phyloP scores from a whole-genome alignment of 1,140 invertebrate species.

The Drosophila setifemur region DNA sequence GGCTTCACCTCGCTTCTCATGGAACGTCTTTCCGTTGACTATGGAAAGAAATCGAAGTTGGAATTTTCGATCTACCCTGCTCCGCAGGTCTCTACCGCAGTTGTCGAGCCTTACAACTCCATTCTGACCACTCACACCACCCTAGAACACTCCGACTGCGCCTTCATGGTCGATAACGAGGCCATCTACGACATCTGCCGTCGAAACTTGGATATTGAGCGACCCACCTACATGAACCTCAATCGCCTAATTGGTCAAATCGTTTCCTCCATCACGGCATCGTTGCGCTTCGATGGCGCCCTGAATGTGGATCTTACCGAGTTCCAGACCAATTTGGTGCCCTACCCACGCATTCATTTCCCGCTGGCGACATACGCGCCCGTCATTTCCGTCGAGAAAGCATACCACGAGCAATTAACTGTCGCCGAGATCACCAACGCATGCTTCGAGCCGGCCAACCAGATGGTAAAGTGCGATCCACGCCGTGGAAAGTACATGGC shows the following conservation, averaged over 20 bases:
- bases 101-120: slow-evolving; percentile 95
- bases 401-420: slow-evolving; percentile 92
- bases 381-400: slow-evolving; percentile 92
- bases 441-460: slow-evolving; percentile 95
- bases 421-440: slow-evolving; percentile 95
- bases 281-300: slow-evolving; percentile 93
- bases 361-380: slow-evolving; percentile 93
- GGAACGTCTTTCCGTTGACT: slow-evolving; percentile 93
- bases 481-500: slow-evolving; percentile 96
- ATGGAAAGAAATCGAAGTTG: slow-evolving; percentile 94
- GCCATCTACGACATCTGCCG: slow-evolving; percentile 96
- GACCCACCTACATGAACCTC: slow-evolving; percentile 91
- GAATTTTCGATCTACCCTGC: slow-evolving; percentile 96
- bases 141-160: slow-evolving; percentile 92
- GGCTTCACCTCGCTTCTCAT: slow-evolving; percentile 94
- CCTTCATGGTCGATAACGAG: slow-evolving; percentile 95
- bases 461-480: slow-evolving; percentile 96
- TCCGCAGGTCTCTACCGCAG: slow-evolving; percentile 93
- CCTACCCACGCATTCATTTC: slow-evolving; percentile 93
- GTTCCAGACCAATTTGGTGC: slow-evolving; percentile 95
- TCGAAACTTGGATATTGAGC: slow-evolving; percentile 93
- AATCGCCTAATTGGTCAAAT: slow-evolving; percentile 93
- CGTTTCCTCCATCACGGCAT: slow-evolving; percentile 93
- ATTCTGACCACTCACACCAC: slow-evolving; percentile 92
- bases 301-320: slow-evolving; percentile 95